Base-by-base conservation (phyloP, 2,113 vertebrate genomes). In the Cyanocitta stelleri region DNA sequence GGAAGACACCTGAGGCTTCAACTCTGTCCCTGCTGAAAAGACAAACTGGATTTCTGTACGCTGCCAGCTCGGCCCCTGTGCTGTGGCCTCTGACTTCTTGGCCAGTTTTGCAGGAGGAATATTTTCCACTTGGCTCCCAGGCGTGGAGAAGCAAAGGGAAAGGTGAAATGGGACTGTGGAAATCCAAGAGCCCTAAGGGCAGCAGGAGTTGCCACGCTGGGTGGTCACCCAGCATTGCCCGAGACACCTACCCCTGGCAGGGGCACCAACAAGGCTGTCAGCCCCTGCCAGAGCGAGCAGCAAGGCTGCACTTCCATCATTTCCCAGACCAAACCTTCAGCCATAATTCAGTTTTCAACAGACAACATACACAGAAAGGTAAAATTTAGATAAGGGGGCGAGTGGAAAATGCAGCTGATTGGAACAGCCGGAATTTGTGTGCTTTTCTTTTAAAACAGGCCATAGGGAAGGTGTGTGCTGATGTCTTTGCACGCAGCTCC, bases 101-200 rank as follows among this genome's bases (percentile, higher is more conserved):
- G 58, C 24, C 24, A 32, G 24, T 54, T 85, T 37, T 46, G 20
- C 63, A 24, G 67, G 15, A 56, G 35, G 32, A 58, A 33, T 80
- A 21, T 87, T 95, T 91, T 64, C 59, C 63, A 11, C 15, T 49
- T 41, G 2, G 2, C 52, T 89, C 55, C 21, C 32, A 49, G 87
- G 39, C 3, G 2, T 22, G 43, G 52, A 20, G 73, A 27, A 81
- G 66, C 14, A 32, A 87, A 85, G 85, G 67, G 48, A 29, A 74
- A 89, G 62, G 77, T 71, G 87, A 30, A 66, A 58, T 19, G 30
- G 72, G 51, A 18, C 0, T 2, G 48, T 49, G 89, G 90, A 87
- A 93, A 87, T 7, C 2, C 0, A 41, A 85, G 83, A 58, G 26
- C 30, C 3, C 0, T 10, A 3, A 18, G 66, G 6, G 1, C 3